Conservation (phyloP, 2,113 vertebrate genomes). For the Macquaria australasica region DNA sequence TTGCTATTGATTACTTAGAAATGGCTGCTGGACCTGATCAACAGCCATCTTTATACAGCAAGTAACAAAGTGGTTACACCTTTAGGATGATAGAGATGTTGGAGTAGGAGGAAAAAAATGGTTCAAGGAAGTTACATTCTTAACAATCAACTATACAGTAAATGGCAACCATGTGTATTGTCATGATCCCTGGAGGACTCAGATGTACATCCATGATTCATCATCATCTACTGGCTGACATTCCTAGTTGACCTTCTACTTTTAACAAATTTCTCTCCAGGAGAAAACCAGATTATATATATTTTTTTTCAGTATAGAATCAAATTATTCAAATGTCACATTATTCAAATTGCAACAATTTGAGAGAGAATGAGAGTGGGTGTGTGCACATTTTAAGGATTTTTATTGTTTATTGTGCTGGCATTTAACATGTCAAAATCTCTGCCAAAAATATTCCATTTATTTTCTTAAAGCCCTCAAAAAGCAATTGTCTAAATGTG, state of each 20-base stretch:
- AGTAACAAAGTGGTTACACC: constrained; percentile 14
- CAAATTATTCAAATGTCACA: neutral
- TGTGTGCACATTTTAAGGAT: neutral
- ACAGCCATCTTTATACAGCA: constrained; percentile 2
- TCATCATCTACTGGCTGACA: neutral
- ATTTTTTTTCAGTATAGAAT: neutral
- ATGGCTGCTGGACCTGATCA: constrained; percentile 28
- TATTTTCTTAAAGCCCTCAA: neutral
- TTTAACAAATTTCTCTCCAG: neutral
- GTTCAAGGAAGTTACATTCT: neutral
- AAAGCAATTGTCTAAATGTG: neutral
- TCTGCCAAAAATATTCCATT: neutral
- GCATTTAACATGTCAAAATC: neutral
- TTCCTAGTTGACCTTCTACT: neutral
- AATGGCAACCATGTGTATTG: neutral
- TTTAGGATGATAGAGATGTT: neutral
- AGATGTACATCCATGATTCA: neutral
- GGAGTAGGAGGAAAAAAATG: neutral
- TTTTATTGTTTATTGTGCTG: neutral
- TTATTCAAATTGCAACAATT: neutral
- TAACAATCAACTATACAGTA: neutral
- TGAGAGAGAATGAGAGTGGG: neutral
- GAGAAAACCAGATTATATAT: neutral
- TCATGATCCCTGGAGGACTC: neutral
- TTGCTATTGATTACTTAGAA: constrained; percentile 35